Conservation (phyloP, 2,797 vertebrate genomes). For the Rhadinocentrus ornatus region DNA sequence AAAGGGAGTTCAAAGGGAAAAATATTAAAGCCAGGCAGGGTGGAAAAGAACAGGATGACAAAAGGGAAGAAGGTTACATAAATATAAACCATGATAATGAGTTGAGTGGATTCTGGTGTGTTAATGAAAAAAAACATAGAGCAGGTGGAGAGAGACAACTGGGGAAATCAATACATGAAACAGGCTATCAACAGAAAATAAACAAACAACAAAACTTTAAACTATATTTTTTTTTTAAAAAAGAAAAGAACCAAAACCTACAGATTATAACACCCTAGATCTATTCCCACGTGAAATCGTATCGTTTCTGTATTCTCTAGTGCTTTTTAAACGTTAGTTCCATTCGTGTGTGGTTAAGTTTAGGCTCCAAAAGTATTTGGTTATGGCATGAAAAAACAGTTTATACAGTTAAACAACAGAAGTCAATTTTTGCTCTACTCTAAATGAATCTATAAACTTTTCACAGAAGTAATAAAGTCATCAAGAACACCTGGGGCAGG, state of each 20-base stretch:
- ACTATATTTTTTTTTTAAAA: neutral
- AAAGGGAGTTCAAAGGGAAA: neutral
- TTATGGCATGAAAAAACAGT: neutral
- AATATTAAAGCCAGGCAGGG: neutral
- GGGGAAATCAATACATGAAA: neutral
- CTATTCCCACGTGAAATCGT: too few relatives aligned
- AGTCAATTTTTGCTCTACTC: neutral
- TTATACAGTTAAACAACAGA: neutral
- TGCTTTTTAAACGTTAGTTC: neutral
- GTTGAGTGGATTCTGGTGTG: neutral
- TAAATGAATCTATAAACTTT: too few relatives aligned
- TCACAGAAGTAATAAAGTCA: too few relatives aligned
- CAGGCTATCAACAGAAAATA: neutral
- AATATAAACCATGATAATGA: neutral
- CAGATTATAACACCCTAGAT: neutral
- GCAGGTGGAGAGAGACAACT: neutral
- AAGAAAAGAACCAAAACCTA: neutral
- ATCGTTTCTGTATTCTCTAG: neutral
- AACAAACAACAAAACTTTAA: neutral
- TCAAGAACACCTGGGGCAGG: too few relatives aligned
- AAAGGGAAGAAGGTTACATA: neutral
- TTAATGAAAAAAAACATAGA: constrained; percentile 1
- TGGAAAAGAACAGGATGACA: neutral
- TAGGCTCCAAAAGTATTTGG: neutral
- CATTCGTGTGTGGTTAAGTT: too few relatives aligned